phyloP scores from a whole-genome alignment of 1,140 invertebrate genomes.

The Belonocnema kinseyi region DNA sequence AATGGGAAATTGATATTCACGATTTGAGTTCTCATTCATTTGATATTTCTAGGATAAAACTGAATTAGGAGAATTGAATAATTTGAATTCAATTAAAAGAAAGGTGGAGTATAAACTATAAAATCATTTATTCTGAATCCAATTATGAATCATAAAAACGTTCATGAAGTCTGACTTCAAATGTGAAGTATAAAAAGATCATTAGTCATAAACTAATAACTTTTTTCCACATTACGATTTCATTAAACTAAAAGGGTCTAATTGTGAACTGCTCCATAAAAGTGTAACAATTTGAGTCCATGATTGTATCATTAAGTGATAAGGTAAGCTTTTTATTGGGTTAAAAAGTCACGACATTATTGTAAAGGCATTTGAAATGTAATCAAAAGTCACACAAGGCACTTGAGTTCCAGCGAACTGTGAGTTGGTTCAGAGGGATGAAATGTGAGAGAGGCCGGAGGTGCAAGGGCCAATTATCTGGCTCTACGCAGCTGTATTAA shows the following conservation, averaged over 20 bases:
- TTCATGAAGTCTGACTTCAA: no score
- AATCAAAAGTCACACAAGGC: conserved; percentile 60
- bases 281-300: conserved; percentile 13
- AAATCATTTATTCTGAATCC: not conserved
- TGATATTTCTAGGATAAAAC: not conserved
- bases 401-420: conserved; percentile 46
- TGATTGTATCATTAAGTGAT: conserved; percentile 46
- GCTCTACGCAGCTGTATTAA: conserved; percentile 30
- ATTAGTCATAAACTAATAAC: no score
- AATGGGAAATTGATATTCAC: no score
- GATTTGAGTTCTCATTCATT: no score
- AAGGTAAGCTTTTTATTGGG: conserved; percentile 42
- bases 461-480: conserved; percentile 52
- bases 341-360: conserved; percentile 49
- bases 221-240: not conserved
- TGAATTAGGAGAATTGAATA: not conserved
- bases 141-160: no score
- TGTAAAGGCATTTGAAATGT: conserved; percentile 46
- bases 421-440: conserved; percentile 24
- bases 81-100: conserved; percentile 26
- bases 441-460: conserved; percentile 49
- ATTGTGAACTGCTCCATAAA: not conserved
- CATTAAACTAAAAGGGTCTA: not conserved
- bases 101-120: conserved; percentile 30
- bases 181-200: no score